Conservation (phyloP, 2,888 invertebrate species). For the Lymantria monacha region DNA sequence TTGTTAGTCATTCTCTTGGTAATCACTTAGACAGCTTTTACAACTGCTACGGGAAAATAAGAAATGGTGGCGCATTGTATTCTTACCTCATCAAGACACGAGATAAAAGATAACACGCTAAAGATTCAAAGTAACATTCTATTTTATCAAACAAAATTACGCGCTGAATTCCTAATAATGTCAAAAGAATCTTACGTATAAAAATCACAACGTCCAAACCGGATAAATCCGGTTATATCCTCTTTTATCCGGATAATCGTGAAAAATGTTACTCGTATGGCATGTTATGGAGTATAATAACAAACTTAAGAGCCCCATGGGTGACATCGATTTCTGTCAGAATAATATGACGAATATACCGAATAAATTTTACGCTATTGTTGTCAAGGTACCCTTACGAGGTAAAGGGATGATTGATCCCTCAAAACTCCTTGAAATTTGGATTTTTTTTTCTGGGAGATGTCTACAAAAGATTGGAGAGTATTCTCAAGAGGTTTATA, state of each 20-base stretch:
- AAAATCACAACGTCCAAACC: constrained; percentile 7
- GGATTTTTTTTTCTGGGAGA: neutral
- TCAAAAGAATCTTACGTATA: neutral
- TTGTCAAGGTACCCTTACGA: neutral
- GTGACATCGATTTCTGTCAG: constrained; percentile 7
- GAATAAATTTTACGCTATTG: constrained; percentile 5
- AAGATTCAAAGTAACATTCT: neutral
- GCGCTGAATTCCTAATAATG: neutral
- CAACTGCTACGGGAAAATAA: too few species aligned
- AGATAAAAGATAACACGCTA: too few species aligned
- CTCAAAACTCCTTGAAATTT: neutral
- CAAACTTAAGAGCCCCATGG: constrained; percentile 12
- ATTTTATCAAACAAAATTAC: neutral
- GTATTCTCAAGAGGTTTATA: neutral
- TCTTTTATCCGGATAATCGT: constrained; percentile 27
- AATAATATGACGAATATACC: constrained; percentile 3
- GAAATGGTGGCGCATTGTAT: too few species aligned
- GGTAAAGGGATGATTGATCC: constrained; percentile 3
- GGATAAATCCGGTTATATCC: constrained; percentile 15
- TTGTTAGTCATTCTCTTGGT: too few species aligned
- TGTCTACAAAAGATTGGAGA: too few species aligned
- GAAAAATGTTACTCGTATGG: constrained; percentile 24
- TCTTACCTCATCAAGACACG: too few species aligned
- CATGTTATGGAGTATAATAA: constrained; percentile 17
- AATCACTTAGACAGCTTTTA: too few species aligned